A percentile compares a stretch with the other conserved stretches of the same genome.
Conservation (phyloP, 2,888 invertebrate species). For the Tetramorium bicarinatum region DNA sequence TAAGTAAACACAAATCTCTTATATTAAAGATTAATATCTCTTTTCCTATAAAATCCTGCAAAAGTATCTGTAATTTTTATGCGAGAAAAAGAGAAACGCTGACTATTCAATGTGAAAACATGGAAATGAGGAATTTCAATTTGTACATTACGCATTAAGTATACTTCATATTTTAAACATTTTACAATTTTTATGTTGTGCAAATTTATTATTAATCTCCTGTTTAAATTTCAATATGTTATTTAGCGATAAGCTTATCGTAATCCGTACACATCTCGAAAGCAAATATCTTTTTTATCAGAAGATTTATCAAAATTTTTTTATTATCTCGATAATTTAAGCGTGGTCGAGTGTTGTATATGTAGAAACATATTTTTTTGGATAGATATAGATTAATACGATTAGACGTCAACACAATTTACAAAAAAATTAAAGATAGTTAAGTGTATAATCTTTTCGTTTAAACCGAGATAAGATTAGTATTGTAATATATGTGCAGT, state of each 20-base stretch:
- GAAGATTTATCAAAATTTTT: background rate
- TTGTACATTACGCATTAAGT: background rate
- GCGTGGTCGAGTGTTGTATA: background rate
- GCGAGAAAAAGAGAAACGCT: background rate
- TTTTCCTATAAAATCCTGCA: background rate
- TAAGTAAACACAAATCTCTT: background rate
- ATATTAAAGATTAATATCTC: background rate
- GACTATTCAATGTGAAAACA: background rate
- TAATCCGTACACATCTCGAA: background rate
- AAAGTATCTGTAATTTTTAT: background rate
- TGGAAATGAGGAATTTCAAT: background rate
- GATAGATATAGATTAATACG: background rate
- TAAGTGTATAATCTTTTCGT: background rate
- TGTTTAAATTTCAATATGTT: background rate
- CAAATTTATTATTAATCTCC: background rate
- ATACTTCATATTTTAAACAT: background rate
- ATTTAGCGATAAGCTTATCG: background rate
- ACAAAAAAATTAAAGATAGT: background rate
- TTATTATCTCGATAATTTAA: background rate
- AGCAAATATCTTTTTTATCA: constrained; percentile 8
- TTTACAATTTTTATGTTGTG: background rate
- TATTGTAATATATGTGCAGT: background rate
- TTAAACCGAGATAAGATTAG: background rate
- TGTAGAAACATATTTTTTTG: background rate
- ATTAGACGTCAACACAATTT: background rate